phyloP scores from a whole-genome alignment of 2,113 vertebrate genomes.

The Notothenia coriiceps region DNA sequence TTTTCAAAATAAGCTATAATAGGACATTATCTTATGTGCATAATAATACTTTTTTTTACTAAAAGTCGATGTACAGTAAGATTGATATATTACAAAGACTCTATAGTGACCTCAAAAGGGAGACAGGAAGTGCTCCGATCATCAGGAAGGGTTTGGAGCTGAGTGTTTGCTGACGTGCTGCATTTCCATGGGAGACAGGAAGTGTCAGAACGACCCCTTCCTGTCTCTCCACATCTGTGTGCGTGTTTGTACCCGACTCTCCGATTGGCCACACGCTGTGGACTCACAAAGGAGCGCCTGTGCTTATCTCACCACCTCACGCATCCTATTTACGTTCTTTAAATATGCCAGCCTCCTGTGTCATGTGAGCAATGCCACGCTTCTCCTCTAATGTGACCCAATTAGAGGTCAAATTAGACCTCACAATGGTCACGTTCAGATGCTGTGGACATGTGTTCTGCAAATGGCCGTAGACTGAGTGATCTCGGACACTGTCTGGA shows the following conservation, averaged over 20 bases:
- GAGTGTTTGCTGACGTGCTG: constrained; percentile 45
- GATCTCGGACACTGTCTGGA: not conserved
- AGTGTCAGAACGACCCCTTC: constrained; percentile 38
- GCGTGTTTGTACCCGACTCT: constrained; percentile 20
- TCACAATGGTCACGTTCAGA: not conserved
- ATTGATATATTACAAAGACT: not conserved
- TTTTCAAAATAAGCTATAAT: not conserved
- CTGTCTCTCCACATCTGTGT: constrained; percentile 20
- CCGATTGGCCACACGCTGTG: not conserved
- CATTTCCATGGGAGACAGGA: constrained; percentile 55
- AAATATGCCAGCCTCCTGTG: not conserved
- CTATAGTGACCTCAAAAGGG: not conserved
- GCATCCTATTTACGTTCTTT: constrained; percentile 33
- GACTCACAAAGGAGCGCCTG: not conserved
- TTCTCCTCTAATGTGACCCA: constrained; percentile 4
- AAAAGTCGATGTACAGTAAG: not conserved
- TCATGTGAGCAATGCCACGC: not conserved
- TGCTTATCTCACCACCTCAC: constrained; percentile 9
- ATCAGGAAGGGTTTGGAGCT: constrained; percentile 34
- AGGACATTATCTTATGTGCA: not conserved
- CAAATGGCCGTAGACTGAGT: not conserved
- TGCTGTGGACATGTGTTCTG: not conserved
- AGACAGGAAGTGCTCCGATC: constrained; percentile 38
- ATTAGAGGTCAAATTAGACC: constrained; percentile 32
- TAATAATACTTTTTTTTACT: not conserved